phyloP scores from a whole-genome alignment of 2,113 vertebrate species.

The Planiliza haematocheilus region DNA sequence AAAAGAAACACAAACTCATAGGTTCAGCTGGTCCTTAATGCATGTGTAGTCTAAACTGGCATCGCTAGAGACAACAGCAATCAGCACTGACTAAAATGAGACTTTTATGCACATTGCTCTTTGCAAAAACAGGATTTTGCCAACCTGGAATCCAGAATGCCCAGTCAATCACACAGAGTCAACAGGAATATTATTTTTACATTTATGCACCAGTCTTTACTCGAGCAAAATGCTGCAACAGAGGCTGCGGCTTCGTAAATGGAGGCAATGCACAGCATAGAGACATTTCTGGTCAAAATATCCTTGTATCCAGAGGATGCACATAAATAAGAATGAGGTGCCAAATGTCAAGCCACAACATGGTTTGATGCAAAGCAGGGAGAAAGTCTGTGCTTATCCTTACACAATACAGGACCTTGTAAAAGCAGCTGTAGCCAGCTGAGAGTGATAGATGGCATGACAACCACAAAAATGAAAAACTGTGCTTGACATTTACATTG shows the following conservation, averaged over 20 bases:
- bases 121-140: too few relatives aligned
- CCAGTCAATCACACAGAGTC: too few relatives aligned
- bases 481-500: slow-evolving; percentile 57
- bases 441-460: slow-evolving; percentile 46
- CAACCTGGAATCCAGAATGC: too few relatives aligned
- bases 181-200: neutral
- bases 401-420: slow-evolving; percentile 43
- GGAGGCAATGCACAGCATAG: neutral
- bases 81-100: neutral
- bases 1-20: too few relatives aligned
- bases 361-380: slow-evolving; percentile 20
- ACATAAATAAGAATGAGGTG: slow-evolving; percentile 1
- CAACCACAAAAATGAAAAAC: slow-evolving; percentile 40
- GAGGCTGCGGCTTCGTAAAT: neutral
- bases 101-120: too few relatives aligned
- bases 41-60: neutral
- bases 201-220: neutral
- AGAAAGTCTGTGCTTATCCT: slow-evolving; percentile 9
- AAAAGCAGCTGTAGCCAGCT: slow-evolving; percentile 37
- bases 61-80: neutral
- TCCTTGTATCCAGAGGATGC: neutral
- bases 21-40: too few relatives aligned
- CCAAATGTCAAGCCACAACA: neutral
- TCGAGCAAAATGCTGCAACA: neutral
- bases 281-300: neutral